These are phyloP conservation scores for Echinops telfairi DNA, from an alignment of 2,113 vertebrate species.

Conservation along the genomic window DNA sequence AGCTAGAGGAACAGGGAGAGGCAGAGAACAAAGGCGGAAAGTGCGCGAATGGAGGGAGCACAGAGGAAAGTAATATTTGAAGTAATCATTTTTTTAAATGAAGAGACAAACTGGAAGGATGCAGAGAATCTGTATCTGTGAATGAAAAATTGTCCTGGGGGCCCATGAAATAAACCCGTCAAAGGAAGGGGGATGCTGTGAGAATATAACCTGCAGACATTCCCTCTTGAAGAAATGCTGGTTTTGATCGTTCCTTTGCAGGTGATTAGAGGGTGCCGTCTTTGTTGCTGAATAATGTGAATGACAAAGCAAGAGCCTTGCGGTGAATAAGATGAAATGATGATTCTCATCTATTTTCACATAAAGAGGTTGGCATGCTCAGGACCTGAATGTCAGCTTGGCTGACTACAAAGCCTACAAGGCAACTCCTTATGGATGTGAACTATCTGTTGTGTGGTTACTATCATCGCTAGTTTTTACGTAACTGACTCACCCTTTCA, in stretches of 20 bases:
- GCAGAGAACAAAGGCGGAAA: neutral
- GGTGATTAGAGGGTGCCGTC: constrained; percentile 30
- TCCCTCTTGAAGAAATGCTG: neutral
- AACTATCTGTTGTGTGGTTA: neutral
- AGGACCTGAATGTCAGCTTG: neutral
- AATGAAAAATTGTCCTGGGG: constrained; percentile 5
- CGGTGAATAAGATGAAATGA: neutral
- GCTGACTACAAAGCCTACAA: neutral
- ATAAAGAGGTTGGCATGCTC: neutral
- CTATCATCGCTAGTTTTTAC: neutral
- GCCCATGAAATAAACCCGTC: neutral
- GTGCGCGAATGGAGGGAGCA: neutral
- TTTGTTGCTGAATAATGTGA: constrained; percentile 16
- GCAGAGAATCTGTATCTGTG: neutral
- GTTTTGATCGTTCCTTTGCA: neutral
- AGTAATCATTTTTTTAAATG: constrained; percentile 8
- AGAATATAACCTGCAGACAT: neutral
- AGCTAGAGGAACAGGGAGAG: neutral
- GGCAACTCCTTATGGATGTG: neutral
- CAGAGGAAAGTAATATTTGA: neutral
- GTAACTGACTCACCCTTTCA: no score
- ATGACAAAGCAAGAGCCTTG: constrained; percentile 3
- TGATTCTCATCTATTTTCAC: neutral
- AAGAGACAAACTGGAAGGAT: neutral
- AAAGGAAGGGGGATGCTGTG: neutral